Evolutionary conservation across 1,140 invertebrate genomes (phyloP), one percentile per base, ranked within the genome.

Genomic region (Penaeus japonicus): DNA sequence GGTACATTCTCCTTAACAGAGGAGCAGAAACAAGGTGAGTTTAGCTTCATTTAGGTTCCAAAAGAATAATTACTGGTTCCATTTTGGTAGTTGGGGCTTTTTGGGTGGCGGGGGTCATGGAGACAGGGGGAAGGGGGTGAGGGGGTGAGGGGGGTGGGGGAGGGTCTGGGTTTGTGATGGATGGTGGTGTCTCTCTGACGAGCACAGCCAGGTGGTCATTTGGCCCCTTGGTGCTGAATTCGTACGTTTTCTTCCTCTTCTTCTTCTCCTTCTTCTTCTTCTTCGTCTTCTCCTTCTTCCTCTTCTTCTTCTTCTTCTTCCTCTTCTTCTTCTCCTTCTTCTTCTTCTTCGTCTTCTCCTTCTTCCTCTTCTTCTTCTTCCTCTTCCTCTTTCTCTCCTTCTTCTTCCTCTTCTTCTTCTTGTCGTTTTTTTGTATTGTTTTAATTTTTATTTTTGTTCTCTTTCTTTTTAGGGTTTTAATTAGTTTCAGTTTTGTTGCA

Each of bases 181-280:
- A 77, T 77, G 73, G 30, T 39, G 32, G 30, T 77, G 73, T 77
- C 73, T 77, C 73, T 77, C 30, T 77, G 73, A 77, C 73, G 73
- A 77, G 47, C 73, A 77, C 47, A 47, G 18, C 73, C 73, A 32
- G 47, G 24, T 77, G 47, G 47, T 47, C 47, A 47, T 47, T 47
- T 47, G 10, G 47, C 47, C 47, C 1, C 47, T 47, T 12, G 47
- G 47, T 47, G 47, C 47, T 47, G 10, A 47, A 47, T 12, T 47
- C 47, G 47, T 47, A 32, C 47, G 5, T 22, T 47, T 47, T 77
- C 73, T 39, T 30, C 73, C 73, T 77, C 73, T 20, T 47, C 39
- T 47, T 12, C 5, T 7, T 7, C 5, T 15, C 5, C 35, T 39
- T 7, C n/a, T n/a, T n/a, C n/a, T 7, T 7, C 7, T 7, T 39